Evolutionary conservation across 2,888 invertebrate genomes (phyloP).

Genomic region (Chorisops tibialis): DNA sequence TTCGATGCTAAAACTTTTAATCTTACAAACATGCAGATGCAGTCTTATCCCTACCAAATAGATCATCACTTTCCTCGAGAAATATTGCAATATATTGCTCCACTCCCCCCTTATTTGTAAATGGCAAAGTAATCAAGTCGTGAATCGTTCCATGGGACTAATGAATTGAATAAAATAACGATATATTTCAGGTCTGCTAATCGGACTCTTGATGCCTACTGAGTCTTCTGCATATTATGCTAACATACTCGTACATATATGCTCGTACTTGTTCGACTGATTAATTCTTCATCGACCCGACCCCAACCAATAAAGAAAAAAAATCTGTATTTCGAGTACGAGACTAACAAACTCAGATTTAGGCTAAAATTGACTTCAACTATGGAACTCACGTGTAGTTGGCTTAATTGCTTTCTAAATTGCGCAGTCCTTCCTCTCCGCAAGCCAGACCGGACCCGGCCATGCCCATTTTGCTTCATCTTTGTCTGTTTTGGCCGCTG

Average conservation of each 20-base stretch:
- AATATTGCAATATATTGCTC: too few relatives aligned
- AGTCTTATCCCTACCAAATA: too few relatives aligned
- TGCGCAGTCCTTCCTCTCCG: not conserved
- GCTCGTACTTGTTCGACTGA: constrained; percentile 12
- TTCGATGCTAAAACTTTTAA: too few relatives aligned
- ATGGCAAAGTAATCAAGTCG: constrained; percentile 18
- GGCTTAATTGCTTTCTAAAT: constrained; percentile 21
- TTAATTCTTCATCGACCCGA: constrained; percentile 17
- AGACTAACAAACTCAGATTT: not conserved
- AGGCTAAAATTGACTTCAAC: constrained; percentile 3
- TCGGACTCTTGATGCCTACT: constrained; percentile 5
- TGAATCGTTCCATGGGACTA: constrained; percentile 17
- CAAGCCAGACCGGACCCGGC: not conserved
- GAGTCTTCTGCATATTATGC: not conserved
- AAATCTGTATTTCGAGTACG: constrained; percentile 3
- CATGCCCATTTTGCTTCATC: not conserved
- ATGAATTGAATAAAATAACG: constrained; percentile 20
- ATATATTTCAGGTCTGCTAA: not conserved
- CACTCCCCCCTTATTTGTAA: not conserved
- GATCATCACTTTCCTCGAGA: too few relatives aligned
- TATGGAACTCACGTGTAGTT: constrained; percentile 6
- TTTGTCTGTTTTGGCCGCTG: not conserved
- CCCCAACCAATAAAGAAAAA: not conserved
- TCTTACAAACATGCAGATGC: too few relatives aligned
- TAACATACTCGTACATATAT: not conserved